Evolutionary conservation across 2,797 vertebrate genomes (phyloP).

Genomic region (Rhodeus uyekii): DNA sequence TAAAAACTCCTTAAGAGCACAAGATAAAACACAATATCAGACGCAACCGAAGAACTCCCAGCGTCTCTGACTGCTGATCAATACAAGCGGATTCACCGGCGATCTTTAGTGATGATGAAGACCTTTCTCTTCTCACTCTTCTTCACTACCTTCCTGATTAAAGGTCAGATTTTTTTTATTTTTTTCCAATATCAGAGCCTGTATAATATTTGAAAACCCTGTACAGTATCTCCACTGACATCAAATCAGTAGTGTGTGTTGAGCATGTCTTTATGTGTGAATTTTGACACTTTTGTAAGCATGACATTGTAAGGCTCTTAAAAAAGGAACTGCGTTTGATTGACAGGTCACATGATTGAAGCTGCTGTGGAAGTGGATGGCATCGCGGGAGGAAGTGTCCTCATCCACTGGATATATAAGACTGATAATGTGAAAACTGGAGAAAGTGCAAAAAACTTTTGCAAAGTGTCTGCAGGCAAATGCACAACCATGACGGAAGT

Average conservation of each 20-base stretch:
- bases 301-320: not conserved
- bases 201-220: too few relatives aligned
- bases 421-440: fast-evolving
- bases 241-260: too few relatives aligned
- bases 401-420: fast-evolving
- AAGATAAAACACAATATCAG: not conserved
- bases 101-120: not conserved
- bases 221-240: too few relatives aligned
- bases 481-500: not conserved
- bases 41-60: not conserved
- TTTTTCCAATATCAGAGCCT: too few relatives aligned
- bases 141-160: not conserved
- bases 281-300: not conserved
- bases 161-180: too few relatives aligned
- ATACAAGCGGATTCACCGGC: not conserved
- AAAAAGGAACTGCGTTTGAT: not conserved
- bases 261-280: not conserved
- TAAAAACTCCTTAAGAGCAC: not conserved
- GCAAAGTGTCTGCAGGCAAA: not conserved
- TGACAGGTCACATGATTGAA: not conserved
- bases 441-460: not conserved
- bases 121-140: not conserved
- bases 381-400: not conserved
- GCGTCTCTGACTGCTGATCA: not conserved
- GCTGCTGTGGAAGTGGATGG: not conserved